These are phyloP conservation scores for Artibeus lituratus DNA, from an alignment of 2,797 vertebrate species.

Conservation along the genomic window DNA sequence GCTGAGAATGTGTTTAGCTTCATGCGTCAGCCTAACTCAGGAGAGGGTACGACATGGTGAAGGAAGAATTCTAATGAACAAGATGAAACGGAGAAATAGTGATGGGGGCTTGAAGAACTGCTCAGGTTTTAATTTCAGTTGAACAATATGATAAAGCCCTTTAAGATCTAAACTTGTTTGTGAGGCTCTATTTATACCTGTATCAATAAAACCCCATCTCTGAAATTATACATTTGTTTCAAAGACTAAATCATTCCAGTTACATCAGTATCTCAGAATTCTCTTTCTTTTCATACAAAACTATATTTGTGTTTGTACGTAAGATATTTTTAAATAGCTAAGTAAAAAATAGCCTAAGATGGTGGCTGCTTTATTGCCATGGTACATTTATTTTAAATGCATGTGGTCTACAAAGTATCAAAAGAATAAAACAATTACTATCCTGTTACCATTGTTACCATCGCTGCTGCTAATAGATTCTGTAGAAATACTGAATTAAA, in stretches of 20 bases:
- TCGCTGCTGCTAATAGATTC: neutral
- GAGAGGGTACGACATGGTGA: neutral
- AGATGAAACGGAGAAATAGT: neutral
- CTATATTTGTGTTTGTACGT: neutral
- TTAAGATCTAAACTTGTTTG: conserved; percentile 50
- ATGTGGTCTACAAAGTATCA: neutral
- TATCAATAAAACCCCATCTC: conserved; percentile 22
- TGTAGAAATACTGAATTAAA: neutral
- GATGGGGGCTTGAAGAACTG: neutral
- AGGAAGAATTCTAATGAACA: neutral
- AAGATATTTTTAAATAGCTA: conserved; percentile 22
- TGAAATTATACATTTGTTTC: conserved; percentile 57
- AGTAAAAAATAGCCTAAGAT: conserved; percentile 42
- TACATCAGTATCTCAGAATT: conserved; percentile 5
- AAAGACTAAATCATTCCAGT: conserved; percentile 17
- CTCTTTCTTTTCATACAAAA: conserved; percentile 32
- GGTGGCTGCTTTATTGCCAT: neutral
- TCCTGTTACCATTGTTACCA: neutral
- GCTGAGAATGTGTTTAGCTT: neutral
- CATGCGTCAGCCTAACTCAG: neutral
- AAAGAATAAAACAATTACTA: conserved; percentile 1
- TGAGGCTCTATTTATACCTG: conserved; percentile 39
- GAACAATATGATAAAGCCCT: conserved; percentile 33
- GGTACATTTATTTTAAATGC: conserved; percentile 41
- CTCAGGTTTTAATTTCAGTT: conserved; percentile 49